Conservation (phyloP, 2,113 vertebrate genomes). For the Oreocharis arfaki region DNA sequence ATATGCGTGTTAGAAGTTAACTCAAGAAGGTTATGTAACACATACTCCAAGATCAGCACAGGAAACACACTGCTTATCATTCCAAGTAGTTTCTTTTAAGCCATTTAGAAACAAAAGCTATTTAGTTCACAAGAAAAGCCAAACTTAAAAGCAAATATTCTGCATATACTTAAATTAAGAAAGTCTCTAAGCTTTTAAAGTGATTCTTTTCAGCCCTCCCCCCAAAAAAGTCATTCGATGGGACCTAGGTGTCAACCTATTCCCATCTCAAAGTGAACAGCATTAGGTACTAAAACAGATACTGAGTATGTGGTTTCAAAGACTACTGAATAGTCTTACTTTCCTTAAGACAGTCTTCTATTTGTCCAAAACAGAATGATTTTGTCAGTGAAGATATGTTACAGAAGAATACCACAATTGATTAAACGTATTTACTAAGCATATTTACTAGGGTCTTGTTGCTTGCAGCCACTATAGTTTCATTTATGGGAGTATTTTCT, state of each 20-base stretch:
- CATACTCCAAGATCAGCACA: slow-evolving; percentile 24
- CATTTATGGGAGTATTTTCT: slow-evolving; percentile 79
- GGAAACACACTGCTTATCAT: slow-evolving; percentile 6
- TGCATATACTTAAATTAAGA: not conserved
- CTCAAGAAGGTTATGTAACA: not conserved
- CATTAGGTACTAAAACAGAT: not conserved
- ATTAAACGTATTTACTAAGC: slow-evolving; percentile 66
- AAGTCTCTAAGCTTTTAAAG: not conserved
- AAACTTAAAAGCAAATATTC: not conserved
- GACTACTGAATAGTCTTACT: not conserved
- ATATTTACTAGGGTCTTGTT: slow-evolving; percentile 82
- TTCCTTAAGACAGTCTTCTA: not conserved
- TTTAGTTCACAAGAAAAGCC: slow-evolving; percentile 19
- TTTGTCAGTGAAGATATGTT: slow-evolving; percentile 21
- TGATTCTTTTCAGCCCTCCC: not conserved
- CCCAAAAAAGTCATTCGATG: not conserved
- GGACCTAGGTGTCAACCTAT: not conserved
- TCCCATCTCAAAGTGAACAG: not conserved
- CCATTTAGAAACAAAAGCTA: slow-evolving; percentile 24
- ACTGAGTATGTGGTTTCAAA: not conserved
- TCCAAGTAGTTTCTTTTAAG: slow-evolving; percentile 22
- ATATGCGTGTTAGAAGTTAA: slow-evolving; percentile 35
- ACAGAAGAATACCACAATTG: slow-evolving; percentile 60
- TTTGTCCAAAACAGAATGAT: not conserved
- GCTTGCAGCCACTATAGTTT: slow-evolving; percentile 81